Conservation (phyloP, 2,113 vertebrate genomes). For the Calypte anna region DNA sequence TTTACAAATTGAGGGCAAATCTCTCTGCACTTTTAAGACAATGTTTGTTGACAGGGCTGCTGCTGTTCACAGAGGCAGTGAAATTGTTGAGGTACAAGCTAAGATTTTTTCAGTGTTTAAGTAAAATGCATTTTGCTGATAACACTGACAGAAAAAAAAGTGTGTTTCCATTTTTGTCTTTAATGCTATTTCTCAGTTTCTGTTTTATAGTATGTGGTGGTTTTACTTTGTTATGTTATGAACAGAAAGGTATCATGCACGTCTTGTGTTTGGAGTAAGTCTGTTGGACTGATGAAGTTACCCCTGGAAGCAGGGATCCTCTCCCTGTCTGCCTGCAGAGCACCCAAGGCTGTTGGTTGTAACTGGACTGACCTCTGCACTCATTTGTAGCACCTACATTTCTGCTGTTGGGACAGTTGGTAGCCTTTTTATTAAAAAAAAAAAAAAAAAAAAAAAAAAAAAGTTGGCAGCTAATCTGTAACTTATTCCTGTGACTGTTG, state of each 20-base stretch:
- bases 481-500: too few relatives aligned
- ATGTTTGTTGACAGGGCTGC: background rate
- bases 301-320: accelerated
- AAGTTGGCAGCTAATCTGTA: background rate
- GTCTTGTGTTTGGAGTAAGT: accelerated
- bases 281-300: accelerated
- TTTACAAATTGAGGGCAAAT: background rate
- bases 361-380: accelerated
- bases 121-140: background rate
- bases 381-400: background rate
- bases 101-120: background rate
- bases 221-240: background rate
- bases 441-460: too few relatives aligned
- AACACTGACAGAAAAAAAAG: accelerated
- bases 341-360: background rate
- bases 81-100: background rate
- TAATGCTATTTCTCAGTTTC: background rate
- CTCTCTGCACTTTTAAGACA: accelerated
- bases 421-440: background rate
- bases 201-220: accelerated
- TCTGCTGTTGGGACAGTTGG: background rate
- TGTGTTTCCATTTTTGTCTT: accelerated
- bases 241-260: accelerated
- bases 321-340: accelerated
- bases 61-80: accelerated